Percentiles rank a stretch among this genome's conserved stretches.
These are phyloP conservation scores for Montipora cactus DNA, from an alignment of 64 coral and sea anemone species.

Conservation along the genomic window DNA sequence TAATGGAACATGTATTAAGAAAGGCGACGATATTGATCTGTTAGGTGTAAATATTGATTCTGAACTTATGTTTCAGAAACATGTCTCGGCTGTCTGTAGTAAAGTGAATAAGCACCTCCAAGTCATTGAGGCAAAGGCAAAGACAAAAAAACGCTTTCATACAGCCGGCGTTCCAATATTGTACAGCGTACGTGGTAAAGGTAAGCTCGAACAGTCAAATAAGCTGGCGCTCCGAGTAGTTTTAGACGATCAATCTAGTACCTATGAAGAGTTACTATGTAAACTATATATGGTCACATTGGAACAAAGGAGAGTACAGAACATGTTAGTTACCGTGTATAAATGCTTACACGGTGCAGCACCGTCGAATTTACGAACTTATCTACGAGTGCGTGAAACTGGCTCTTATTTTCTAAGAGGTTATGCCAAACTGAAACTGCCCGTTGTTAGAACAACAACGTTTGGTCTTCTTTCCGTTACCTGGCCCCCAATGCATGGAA, in stretches of 20 bases:
- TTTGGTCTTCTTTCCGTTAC: background rate
- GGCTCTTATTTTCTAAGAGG: background rate
- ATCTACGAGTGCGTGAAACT: background rate
- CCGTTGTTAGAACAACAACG: background rate
- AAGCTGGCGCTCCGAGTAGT: background rate
- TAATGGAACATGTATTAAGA: background rate
- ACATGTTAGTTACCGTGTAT: constrained; percentile 2
- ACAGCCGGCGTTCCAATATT: constrained; percentile 14
- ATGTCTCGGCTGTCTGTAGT: background rate
- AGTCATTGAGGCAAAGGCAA: constrained; percentile 21
- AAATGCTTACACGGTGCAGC: background rate
- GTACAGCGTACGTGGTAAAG: background rate
- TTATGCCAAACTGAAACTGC: background rate
- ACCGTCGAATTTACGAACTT: background rate
- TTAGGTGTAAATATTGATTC: constrained; percentile 1
- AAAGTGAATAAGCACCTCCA: constrained; percentile 45
- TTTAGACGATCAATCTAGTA: background rate
- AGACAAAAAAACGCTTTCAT: constrained; percentile 40
- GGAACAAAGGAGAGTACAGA: constrained; percentile 25
- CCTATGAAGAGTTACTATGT: background rate
- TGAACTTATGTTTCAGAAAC: background rate
- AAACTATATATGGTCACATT: background rate
- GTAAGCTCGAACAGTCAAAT: background rate
- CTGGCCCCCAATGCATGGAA: background rate
- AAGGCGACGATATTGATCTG: background rate